Percentiles rank a stretch among this genome's conserved stretches.
Evolutionary conservation across 2,888 invertebrate genomes (phyloP).

Genomic region (Oxyscelio sp.): DNA sequence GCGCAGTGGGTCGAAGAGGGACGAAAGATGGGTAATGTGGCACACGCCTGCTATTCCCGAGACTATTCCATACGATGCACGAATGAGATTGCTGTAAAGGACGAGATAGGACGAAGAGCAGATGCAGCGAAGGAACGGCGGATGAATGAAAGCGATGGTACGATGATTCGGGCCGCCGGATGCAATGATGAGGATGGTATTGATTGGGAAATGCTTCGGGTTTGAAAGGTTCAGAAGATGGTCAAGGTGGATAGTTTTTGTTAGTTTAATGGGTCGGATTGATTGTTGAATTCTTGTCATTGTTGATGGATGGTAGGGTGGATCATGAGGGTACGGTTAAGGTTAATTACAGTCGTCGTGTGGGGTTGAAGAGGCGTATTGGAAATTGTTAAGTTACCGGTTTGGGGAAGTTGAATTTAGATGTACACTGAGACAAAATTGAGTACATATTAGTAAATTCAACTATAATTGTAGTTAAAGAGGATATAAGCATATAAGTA

Average conservation of each 20-base stretch:
- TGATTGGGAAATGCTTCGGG: constrained; percentile 15
- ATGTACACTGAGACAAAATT: too few relatives aligned
- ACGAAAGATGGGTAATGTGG: constrained; percentile 49
- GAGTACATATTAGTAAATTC: too few relatives aligned
- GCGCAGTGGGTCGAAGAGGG: neutral
- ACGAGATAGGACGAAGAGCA: constrained; percentile 35
- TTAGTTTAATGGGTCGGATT: neutral
- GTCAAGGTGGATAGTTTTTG: neutral
- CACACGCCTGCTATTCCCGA: constrained; percentile 42
- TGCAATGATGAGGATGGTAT: constrained; percentile 17
- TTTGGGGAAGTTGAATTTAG: too few relatives aligned
- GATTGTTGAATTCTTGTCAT: neutral
- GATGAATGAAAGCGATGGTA: constrained; percentile 16
- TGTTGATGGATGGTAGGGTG: neutral
- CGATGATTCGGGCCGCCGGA: constrained; percentile 8
- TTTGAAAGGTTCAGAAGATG: constrained; percentile 2
- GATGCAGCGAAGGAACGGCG: constrained; percentile 40
- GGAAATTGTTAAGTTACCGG: too few relatives aligned
- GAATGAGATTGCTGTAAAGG: constrained; percentile 34
- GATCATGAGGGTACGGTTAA: neutral
- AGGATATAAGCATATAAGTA: too few relatives aligned
- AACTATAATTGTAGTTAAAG: too few relatives aligned
- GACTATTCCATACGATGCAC: constrained; percentile 42
- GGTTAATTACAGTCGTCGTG: neutral
- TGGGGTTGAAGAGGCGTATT: neutral